phyloP scores from a whole-genome alignment of 2,797 vertebrate species.

The Karalla daura region DNA sequence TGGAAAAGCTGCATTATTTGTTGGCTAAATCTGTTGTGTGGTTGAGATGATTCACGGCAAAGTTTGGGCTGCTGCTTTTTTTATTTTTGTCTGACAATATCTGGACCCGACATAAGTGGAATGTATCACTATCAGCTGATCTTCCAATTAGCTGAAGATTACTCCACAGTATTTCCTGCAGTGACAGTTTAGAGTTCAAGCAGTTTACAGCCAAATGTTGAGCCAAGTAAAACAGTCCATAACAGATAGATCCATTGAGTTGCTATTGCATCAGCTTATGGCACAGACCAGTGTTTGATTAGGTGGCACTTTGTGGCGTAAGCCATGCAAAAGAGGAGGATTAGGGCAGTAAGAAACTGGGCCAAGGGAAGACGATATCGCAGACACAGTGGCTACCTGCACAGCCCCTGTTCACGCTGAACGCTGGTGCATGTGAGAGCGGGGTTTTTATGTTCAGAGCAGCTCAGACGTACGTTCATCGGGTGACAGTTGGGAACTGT shows the following conservation, averaged over 20 bases:
- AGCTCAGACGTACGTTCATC: background rate
- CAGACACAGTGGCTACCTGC: conserved; percentile 4
- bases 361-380: conserved; percentile 32
- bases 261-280: background rate
- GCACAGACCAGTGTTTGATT: conserved; percentile 8
- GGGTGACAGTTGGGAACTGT: conserved; percentile 24
- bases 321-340: conserved; percentile 26
- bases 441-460: background rate
- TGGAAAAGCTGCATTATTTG: too few species aligned
- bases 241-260: background rate
- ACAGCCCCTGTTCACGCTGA: conserved; percentile 6
- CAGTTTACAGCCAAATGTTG: too few species aligned
- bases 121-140: too few species aligned
- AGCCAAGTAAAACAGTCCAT: background rate
- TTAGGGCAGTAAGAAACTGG: conserved; percentile 37
- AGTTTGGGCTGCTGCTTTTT: too few species aligned
- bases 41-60: too few species aligned
- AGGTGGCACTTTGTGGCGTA: conserved; percentile 7
- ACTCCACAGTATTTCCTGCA: too few species aligned
- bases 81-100: too few species aligned
- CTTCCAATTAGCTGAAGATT: too few species aligned
- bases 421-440: background rate
- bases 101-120: too few species aligned
- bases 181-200: too few species aligned
- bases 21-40: too few species aligned